Conservation (phyloP, 2,888 invertebrate genomes). For the Taenaris catops region DNA sequence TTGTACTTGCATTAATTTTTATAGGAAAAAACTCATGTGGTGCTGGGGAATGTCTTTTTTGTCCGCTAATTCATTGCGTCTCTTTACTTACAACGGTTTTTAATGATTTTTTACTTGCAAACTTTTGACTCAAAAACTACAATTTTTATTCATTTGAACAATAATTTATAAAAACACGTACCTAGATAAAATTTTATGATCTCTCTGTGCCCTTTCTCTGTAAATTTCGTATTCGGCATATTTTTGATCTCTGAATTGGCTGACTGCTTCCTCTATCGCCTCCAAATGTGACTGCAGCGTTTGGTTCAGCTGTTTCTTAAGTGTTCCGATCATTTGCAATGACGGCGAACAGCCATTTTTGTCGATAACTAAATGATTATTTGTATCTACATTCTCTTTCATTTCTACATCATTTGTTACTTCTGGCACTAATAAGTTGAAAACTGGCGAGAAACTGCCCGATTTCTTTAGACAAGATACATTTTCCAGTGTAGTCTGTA, state of each 20-base stretch:
- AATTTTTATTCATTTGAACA: too few relatives aligned
- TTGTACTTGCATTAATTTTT: too few relatives aligned
- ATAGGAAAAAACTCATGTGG: too few relatives aligned
- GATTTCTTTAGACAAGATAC: constrained; percentile 81
- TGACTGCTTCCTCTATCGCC: constrained; percentile 86
- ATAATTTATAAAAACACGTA: too few relatives aligned
- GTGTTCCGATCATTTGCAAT: constrained; percentile 76
- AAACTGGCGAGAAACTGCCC: constrained; percentile 85
- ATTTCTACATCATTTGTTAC: constrained; percentile 71
- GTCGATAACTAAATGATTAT: constrained; percentile 48
- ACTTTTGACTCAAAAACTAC: too few relatives aligned
- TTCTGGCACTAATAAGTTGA: constrained; percentile 83
- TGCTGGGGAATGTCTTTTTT: too few relatives aligned
- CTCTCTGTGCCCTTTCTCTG: constrained; percentile 85
- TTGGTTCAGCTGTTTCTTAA: constrained; percentile 84
- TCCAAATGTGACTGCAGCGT: constrained; percentile 84
- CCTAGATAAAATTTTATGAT: constrained; percentile 84
- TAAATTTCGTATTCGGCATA: constrained; percentile 87
- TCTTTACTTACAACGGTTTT: too few relatives aligned
- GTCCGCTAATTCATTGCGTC: too few relatives aligned
- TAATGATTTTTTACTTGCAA: too few relatives aligned
- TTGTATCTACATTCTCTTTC: constrained; percentile 69
- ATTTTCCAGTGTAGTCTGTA: constrained; percentile 79
- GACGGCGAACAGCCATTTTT: constrained; percentile 64
- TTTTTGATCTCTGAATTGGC: constrained; percentile 86